Conservation (phyloP, 1,140 invertebrate genomes). For the Matsumurasca onukii region DNA sequence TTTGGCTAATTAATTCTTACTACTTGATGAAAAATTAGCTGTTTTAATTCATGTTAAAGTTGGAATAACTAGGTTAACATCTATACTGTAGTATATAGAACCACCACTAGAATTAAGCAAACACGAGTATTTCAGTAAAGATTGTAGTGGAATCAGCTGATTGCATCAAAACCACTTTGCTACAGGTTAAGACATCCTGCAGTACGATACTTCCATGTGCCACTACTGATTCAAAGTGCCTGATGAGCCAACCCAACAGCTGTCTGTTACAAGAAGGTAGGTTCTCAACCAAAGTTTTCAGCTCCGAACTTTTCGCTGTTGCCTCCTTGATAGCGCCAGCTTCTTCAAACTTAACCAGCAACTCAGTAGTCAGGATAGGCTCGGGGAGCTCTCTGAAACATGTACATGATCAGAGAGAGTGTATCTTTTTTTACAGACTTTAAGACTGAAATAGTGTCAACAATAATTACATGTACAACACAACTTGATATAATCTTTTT, state of each 20-base stretch:
- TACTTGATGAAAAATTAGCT: too few relatives aligned
- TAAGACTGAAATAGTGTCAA: background rate
- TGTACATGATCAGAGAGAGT: too few relatives aligned
- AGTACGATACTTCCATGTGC: conserved; percentile 57
- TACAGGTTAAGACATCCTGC: background rate
- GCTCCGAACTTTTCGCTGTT: conserved; percentile 50
- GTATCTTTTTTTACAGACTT: too few relatives aligned
- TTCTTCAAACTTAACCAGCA: conserved; percentile 86
- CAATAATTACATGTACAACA: background rate
- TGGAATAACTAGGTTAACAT: too few relatives aligned
- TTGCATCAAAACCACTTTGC: too few relatives aligned
- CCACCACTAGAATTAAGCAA: too few relatives aligned
- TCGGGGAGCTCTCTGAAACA: conserved; percentile 80
- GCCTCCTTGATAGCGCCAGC: conserved; percentile 75
- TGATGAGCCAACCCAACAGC: conserved; percentile 77
- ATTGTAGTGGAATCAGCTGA: too few relatives aligned
- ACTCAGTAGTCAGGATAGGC: conserved; percentile 79
- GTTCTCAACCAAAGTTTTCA: conserved; percentile 62
- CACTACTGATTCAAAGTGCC: conserved; percentile 69
- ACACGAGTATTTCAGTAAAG: too few relatives aligned
- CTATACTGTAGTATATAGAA: too few relatives aligned
- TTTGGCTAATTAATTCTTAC: too few relatives aligned
- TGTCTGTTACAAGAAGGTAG: conserved; percentile 73
- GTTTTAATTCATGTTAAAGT: too few relatives aligned
- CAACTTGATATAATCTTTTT: too few relatives aligned